phyloP scores from a whole-genome alignment of 2,797 vertebrate genomes.

The Danio albolineatus region DNA sequence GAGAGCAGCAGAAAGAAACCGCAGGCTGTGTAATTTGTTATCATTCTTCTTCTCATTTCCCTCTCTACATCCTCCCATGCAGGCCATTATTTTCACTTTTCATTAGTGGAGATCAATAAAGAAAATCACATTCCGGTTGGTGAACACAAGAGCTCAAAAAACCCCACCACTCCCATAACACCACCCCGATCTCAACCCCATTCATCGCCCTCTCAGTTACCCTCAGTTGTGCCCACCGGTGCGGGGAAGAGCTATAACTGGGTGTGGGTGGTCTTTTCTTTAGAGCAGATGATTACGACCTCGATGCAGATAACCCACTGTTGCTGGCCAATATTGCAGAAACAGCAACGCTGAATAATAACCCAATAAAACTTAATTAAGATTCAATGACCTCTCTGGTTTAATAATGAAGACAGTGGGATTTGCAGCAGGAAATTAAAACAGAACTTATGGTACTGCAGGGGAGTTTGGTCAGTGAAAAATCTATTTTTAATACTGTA shows the following conservation, averaged over 20 bases:
- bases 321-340: conserved; percentile 64
- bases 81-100: conserved; percentile 82
- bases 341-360: conserved; percentile 73
- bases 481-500: conserved; percentile 49
- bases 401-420: conserved; percentile 71
- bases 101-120: conserved; percentile 78
- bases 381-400: conserved; percentile 73
- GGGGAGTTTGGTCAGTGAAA: conserved; percentile 62
- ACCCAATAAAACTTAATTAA: conserved; percentile 78
- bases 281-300: conserved; percentile 50
- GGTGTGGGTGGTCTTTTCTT: conserved; percentile 14
- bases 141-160: conserved; percentile 43
- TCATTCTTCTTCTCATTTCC: neutral
- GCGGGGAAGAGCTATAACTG: neutral
- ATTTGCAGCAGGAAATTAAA: conserved; percentile 72
- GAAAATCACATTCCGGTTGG: conserved; percentile 70
- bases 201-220: neutral
- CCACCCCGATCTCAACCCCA: conserved; percentile 18
- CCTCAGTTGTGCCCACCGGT: neutral
- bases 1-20: conserved; percentile 61
- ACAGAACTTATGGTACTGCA: conserved; percentile 60
- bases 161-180: conserved; percentile 4
- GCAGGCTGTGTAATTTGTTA: conserved; percentile 67
- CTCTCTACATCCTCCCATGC: conserved; percentile 65
- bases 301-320: conserved; percentile 55